Evolutionary conservation across 2,113 vertebrate genomes (phyloP), one percentile per base, ranked within the genome.

Genomic region (Lepus timidus): DNA sequence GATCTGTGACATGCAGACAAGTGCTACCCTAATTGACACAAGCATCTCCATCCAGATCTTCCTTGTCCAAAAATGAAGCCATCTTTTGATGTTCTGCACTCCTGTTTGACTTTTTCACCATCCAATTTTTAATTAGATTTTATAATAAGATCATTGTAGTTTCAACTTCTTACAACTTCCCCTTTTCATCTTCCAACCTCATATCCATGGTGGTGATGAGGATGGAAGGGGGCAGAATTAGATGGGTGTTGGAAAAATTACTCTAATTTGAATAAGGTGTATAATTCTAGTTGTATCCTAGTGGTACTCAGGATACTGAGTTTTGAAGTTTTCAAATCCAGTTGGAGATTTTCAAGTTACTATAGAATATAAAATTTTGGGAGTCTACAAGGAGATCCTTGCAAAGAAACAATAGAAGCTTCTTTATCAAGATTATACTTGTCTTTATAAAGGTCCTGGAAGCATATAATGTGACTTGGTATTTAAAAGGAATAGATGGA

Each of bases 281-380:
- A 36, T 27, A 51, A 85, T 79, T 79, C 17, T 27, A 79, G 13
- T 36, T 84, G 88, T 58, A 85, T 61, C 65, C n/a, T 55, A n/a
- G 61, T 55, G n/a, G 39, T 44, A 82, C 44, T 51, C 7, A 71
- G 12, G 23, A 71, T 29, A 61, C 8, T 80, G 90, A n/a, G n/a
- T n/a, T n/a, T n/a, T n/a, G n/a, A 17, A 75, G 82, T 61, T 31
- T 29, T 67, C 25, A 95, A 67, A 87, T 91, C 25, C 51, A 82
- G 44, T 10, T 49, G 80, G 58, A 55, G 84, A 58, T 79, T 36
- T 88, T 85, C 49, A 61, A 85, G 58, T 74, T 74, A 89, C 85
- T 68, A 85, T 33, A 36, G 17, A 80, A 61, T 8, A 61, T 27
- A 90, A 51, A 58, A 58, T 74, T 27, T 17, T 74, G 31, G 44